A percentile compares a stretch with the other conserved stretches of the same genome.
Conservation (phyloP, 1,140 invertebrate genomes). For the Leptonema lineaticorne region DNA sequence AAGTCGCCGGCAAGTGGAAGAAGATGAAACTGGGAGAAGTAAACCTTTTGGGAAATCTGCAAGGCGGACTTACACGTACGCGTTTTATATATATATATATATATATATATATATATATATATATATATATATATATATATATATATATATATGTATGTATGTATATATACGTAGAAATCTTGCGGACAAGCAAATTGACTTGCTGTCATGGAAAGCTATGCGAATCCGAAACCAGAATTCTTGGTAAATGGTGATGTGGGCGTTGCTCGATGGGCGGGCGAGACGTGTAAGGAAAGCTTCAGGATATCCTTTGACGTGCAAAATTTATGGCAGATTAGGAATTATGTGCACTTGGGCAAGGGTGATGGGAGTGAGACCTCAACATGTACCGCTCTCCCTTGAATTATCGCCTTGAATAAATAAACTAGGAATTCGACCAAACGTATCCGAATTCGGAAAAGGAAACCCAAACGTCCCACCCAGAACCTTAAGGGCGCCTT, state of each 20-base stretch:
- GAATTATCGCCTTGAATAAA: conserved; percentile 13
- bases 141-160: background rate
- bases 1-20: too few species aligned
- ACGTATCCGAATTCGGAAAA: background rate
- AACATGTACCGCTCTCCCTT: background rate
- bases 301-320: conserved; percentile 16
- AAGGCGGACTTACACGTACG: background rate
- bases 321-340: conserved; percentile 25
- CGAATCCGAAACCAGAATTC: too few species aligned
- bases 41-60: conserved; percentile 14
- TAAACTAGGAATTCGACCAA: conserved; percentile 10
- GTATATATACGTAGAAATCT: background rate
- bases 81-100: too few species aligned
- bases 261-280: background rate
- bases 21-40: too few species aligned
- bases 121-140: too few species aligned
- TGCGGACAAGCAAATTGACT: conserved; percentile 23
- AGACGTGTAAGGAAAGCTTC: background rate
- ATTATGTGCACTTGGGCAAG: conserved; percentile 9
- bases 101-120: too few species aligned
- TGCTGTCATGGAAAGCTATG: background rate
- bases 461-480: background rate
- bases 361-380: background rate
- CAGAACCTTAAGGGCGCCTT: background rate
- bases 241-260: too few species aligned